phyloP scores from a whole-genome alignment of 1,140 invertebrate species.

The Drosophila pruinosa region DNA sequence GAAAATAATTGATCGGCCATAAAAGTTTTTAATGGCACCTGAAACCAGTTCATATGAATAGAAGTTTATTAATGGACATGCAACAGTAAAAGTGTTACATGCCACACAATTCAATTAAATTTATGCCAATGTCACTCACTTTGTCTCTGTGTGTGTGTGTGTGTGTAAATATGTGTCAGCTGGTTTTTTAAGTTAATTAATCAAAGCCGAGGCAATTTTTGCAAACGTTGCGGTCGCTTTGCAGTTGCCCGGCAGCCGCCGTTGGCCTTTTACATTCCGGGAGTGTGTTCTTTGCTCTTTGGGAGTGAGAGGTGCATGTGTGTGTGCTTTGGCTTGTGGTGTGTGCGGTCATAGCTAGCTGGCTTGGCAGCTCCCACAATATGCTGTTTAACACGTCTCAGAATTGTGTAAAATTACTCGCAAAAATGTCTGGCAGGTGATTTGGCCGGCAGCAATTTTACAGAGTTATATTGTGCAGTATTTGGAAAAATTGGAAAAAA shows the following conservation, averaged over 20 bases:
- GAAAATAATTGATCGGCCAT: too few species aligned
- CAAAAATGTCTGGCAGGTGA: constrained; percentile 13
- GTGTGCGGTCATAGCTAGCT: not conserved
- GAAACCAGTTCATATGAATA: not conserved
- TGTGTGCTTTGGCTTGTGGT: not conserved
- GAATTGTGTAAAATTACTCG: not conserved
- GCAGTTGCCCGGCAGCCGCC: not conserved
- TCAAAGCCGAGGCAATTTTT: constrained; percentile 73
- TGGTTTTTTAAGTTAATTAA: constrained; percentile 78
- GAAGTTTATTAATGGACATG: constrained; percentile 44
- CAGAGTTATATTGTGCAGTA: constrained; percentile 8
- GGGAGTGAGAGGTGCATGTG: not conserved
- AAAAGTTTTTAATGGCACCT: not conserved
- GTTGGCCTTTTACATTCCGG: constrained; percentile 19
- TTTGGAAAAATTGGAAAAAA: constrained; percentile 33
- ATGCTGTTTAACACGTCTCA: constrained; percentile 12
- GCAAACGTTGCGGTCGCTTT: constrained; percentile 57
- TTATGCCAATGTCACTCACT: constrained; percentile 66
- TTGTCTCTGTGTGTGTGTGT: constrained; percentile 7
- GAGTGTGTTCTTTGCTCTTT: not conserved
- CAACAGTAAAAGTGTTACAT: constrained; percentile 14
- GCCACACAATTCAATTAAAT: constrained; percentile 64
- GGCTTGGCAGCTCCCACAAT: not conserved
- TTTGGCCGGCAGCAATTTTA: not conserved
- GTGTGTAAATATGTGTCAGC: constrained; percentile 46